Evolutionary conservation across 2,797 vertebrate species (phyloP), one percentile per base, ranked within the genome.

Genomic region (Chanos chanos): DNA sequence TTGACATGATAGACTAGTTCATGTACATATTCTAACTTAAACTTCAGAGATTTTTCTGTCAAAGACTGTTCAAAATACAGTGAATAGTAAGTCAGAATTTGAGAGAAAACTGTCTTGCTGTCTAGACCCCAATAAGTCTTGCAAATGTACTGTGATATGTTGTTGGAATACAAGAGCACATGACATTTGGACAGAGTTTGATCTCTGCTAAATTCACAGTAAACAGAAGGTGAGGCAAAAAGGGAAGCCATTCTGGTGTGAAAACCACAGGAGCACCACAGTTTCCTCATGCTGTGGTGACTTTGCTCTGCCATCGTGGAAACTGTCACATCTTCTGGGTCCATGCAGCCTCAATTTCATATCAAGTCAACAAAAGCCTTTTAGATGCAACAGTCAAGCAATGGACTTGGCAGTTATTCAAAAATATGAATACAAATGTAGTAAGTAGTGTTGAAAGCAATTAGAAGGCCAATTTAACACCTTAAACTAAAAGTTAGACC

Each of bases 221-320:
- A 77, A 82, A 75, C 83, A 87, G 81, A 85, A 85, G 81, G 48
- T 48, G 27, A 64, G 39, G 80, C 39, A 48, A 62, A 16, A 61
- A 77, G 80, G 77, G 76, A 86, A 85, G 69, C 77, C 81, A 70
- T 79, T 87, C 79, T 61, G 73, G 81, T 86, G 83, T 78, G 76
- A 85, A 81, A 85, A 81, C 84, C 78, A 78, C 76, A 81, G 77
- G 85, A 74, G 61, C 68, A 74, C 73, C 81, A 73, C 68, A 22
- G 70, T 74, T 76, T 75, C 75, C 66, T 81, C 58, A 12, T 58
- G 59, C 73, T 80, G 81, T 73, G 76, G 75, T 34, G 13, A 49
- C 53, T 51, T 52, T 39, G 65, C 56, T 61, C 59, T 72, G 79
- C 65, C 59, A 66, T 77, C 72, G 70, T 25, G 59, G 71, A 82